These are phyloP conservation scores for Entomobrya proxima DNA, from an alignment of 2,888 invertebrate genomes.

Conservation along the genomic window DNA sequence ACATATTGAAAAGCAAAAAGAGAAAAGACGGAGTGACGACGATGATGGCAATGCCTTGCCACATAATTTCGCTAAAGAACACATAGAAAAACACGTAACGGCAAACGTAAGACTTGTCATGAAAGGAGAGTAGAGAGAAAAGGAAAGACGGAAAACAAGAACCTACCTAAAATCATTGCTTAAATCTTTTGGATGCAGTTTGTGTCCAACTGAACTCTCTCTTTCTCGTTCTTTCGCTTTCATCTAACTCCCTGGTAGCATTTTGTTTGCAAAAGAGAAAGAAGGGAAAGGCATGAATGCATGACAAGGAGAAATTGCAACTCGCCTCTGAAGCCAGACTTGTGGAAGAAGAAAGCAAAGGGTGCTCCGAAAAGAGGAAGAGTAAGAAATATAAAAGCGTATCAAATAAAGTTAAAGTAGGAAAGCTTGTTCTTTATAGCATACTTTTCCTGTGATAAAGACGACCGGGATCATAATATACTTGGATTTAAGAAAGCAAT, in stretches of 20 bases:
- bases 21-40: slow-evolving; percentile 18
- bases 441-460: slow-evolving; percentile 36
- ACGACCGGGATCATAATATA: slow-evolving; percentile 10
- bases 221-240: slow-evolving; percentile 2
- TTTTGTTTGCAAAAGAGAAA: slow-evolving; percentile 46
- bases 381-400: slow-evolving; percentile 10
- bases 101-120: background rate
- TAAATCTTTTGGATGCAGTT: slow-evolving; percentile 61
- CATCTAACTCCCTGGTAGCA: background rate
- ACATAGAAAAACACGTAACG: slow-evolving; percentile 28
- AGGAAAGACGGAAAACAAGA: background rate
- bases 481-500: background rate
- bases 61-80: slow-evolving; percentile 46
- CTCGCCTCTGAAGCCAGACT: background rate
- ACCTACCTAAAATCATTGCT: slow-evolving; percentile 37
- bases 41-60: slow-evolving; percentile 45
- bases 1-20: no score
- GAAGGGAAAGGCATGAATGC: slow-evolving; percentile 40
- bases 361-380: background rate
- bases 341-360: background rate
- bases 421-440: slow-evolving; percentile 54
- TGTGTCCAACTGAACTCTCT: slow-evolving; percentile 34
- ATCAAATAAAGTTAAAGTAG: slow-evolving; percentile 45
- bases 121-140: background rate
- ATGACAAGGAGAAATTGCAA: slow-evolving; percentile 64